A percentile compares a stretch with the other conserved stretches of the same genome.
Evolutionary conservation across 2,797 vertebrate genomes (phyloP).

Genomic region (Podarcis lilfordi): DNA sequence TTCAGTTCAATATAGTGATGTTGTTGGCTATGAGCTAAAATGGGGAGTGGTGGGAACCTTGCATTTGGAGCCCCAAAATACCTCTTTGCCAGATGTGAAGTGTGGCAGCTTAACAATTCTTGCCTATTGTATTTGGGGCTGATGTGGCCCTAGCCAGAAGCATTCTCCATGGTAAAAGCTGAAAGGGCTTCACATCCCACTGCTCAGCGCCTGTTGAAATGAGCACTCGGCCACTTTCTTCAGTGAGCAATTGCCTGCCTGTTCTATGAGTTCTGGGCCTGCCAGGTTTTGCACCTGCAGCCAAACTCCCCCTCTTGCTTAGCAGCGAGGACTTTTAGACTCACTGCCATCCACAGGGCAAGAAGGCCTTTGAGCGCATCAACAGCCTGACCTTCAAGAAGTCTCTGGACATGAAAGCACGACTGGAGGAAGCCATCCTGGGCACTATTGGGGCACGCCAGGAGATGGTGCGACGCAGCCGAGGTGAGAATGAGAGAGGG

Average conservation of each 20-base stretch:
- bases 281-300: neutral
- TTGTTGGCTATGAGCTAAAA: neutral
- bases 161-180: neutral
- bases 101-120: neutral
- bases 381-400: constrained; percentile 95
- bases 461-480: constrained; percentile 92
- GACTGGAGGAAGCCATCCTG: constrained; percentile 91
- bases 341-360: constrained; percentile 78
- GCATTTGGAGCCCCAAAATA: neutral
- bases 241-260: neutral
- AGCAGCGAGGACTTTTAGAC: neutral
- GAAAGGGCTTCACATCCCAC: neutral
- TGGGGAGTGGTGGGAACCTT: neutral
- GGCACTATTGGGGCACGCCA: constrained; percentile 91
- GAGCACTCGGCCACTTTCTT: neutral
- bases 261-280: neutral
- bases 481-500: constrained; percentile 74
- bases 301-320: neutral
- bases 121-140: neutral
- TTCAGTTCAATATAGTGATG: neutral
- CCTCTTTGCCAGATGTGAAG: neutral
- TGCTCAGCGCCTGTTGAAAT: neutral
- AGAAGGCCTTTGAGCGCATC: constrained; percentile 88
- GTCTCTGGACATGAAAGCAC: constrained; percentile 94
- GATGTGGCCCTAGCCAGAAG: neutral